phyloP scores from a whole-genome alignment of 2,888 invertebrate species.

The Thyatira batis region DNA sequence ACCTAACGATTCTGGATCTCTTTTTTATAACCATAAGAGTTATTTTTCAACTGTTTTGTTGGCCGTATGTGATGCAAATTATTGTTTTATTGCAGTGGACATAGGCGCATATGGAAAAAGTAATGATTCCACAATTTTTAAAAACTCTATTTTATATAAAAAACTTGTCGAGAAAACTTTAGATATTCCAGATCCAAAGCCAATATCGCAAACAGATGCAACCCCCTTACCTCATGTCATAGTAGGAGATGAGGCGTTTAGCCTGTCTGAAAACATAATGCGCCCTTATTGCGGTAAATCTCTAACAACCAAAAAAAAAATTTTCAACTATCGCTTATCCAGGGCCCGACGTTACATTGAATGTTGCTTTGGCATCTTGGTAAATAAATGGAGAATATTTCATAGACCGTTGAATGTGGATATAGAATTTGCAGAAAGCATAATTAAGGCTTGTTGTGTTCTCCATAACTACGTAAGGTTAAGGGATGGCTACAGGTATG shows the following conservation, averaged over 20 bases:
- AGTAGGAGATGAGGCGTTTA: slow-evolving; percentile 39
- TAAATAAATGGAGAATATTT: slow-evolving; percentile 34
- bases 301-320: slow-evolving; percentile 26
- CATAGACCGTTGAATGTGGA: slow-evolving; percentile 25
- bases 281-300: slow-evolving; percentile 29
- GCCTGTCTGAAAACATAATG: slow-evolving; percentile 31
- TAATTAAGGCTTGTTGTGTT: slow-evolving; percentile 27
- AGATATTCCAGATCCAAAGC: slow-evolving; percentile 24
- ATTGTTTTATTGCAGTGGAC: slow-evolving; percentile 11
- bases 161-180: slow-evolving; percentile 20
- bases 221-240: slow-evolving; percentile 25
- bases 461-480: slow-evolving; percentile 29
- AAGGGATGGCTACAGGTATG: slow-evolving; percentile 29
- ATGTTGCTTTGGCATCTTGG: slow-evolving; percentile 26
- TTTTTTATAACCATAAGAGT: slow-evolving; percentile 10
- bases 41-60: slow-evolving; percentile 12
- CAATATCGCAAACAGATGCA: slow-evolving; percentile 21
- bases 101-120: slow-evolving; percentile 9
- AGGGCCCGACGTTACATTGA: slow-evolving; percentile 31
- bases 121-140: slow-evolving; percentile 9
- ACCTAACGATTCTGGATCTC: slow-evolving; percentile 13
- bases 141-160: slow-evolving; percentile 28
- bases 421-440: slow-evolving; percentile 26
- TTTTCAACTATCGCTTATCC: slow-evolving; percentile 37
- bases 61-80: slow-evolving; percentile 13